Evolutionary conservation across 2,797 vertebrate genomes (phyloP).

Genomic region (Erithacus rubecula): DNA sequence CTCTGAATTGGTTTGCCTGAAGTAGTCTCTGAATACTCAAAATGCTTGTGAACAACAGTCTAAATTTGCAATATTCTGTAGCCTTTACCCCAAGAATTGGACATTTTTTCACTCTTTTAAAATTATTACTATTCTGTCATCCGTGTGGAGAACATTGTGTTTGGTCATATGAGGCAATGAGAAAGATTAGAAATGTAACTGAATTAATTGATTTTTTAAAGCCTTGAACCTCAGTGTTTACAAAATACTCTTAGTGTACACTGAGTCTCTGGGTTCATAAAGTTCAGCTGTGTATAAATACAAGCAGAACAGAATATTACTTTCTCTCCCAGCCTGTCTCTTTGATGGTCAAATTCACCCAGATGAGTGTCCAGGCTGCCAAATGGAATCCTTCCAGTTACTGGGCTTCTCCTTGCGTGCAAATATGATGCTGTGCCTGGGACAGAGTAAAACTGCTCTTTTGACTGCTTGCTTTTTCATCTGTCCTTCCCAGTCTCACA

Average conservation of each 20-base stretch:
- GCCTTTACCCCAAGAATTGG: neutral
- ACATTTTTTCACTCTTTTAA: neutral
- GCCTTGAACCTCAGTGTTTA: neutral
- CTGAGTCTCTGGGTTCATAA: neutral
- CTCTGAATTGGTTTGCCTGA: neutral
- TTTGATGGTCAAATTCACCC: neutral
- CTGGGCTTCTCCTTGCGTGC: neutral
- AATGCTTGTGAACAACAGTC: neutral
- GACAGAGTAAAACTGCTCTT: neutral
- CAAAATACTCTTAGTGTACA: neutral
- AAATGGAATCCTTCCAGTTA: neutral
- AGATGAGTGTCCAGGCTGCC: neutral
- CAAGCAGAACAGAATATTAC: neutral
- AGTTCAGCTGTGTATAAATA: neutral
- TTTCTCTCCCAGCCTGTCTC: neutral
- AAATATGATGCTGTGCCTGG: neutral
- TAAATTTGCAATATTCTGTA: neutral
- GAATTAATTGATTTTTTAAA: neutral
- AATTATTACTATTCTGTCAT: neutral
- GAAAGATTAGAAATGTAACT: neutral
- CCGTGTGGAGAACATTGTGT: neutral
- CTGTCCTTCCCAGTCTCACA: neutral
- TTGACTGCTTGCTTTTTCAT: conserved; percentile 3
- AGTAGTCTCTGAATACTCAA: neutral
- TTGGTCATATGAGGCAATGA: neutral